These are phyloP conservation scores for Drosophila santomea DNA, from an alignment of 1,140 invertebrate genomes.

Conservation along the genomic window DNA sequence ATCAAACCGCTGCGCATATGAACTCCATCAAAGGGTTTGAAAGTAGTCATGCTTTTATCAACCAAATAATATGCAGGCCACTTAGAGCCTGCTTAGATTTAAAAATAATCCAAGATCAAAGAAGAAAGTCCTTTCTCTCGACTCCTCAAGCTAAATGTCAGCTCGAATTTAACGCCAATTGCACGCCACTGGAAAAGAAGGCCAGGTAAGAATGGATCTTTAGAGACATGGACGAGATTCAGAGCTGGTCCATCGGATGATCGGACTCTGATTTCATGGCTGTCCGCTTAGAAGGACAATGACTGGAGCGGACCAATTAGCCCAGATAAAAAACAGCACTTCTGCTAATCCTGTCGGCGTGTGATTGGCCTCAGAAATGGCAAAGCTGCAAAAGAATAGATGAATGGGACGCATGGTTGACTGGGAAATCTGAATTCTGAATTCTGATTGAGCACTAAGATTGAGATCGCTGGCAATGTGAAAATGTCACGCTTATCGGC, in stretches of 20 bases:
- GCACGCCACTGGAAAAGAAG: conserved; percentile 41
- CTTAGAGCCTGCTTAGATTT: too few species aligned
- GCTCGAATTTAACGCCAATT: conserved; percentile 71
- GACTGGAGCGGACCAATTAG: conserved; percentile 67
- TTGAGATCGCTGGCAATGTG: conserved; percentile 69
- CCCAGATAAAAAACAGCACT: conserved; percentile 60
- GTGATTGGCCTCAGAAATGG: conserved; percentile 69
- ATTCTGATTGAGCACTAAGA: conserved; percentile 41
- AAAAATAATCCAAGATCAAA: not conserved
- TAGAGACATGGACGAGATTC: conserved; percentile 4
- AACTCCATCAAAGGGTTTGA: not conserved
- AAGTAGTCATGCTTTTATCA: too few species aligned
- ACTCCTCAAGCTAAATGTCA: conserved; percentile 42
- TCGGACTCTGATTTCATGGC: conserved; percentile 64
- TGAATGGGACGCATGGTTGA: conserved; percentile 28
- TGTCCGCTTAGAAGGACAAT: conserved; percentile 35
- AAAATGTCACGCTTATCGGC: conserved; percentile 83
- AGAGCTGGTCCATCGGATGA: conserved; percentile 24
- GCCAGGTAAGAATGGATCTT: conserved; percentile 17
- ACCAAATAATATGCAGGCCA: too few species aligned
- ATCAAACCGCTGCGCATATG: not conserved
- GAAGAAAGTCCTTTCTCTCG: not conserved
- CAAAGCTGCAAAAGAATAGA: conserved; percentile 18
- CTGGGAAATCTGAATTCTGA: conserved; percentile 15
- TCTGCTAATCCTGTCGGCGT: conserved; percentile 72